Conservation (phyloP, 2,888 invertebrate species). For the Enchytraeus crypticus region DNA sequence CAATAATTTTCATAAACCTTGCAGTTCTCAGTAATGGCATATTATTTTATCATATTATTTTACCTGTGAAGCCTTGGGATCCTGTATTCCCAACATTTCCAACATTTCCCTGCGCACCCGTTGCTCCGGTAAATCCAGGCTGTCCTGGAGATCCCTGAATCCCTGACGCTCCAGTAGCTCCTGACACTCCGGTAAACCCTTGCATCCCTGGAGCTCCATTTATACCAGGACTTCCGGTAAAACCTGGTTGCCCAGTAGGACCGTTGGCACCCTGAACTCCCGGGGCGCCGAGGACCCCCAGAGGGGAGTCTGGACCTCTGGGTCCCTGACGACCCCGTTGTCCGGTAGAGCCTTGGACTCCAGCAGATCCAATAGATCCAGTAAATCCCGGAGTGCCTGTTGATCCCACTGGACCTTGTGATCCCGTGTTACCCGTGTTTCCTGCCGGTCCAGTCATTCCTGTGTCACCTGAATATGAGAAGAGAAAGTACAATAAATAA, state of each 20-base stretch:
- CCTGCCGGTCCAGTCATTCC: conserved; percentile 9
- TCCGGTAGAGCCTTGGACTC: not conserved
- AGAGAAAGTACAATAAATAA: too few relatives aligned
- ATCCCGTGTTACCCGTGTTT: conserved; percentile 4
- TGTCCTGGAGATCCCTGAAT: not conserved
- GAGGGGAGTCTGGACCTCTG: not conserved
- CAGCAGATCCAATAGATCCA: not conserved
- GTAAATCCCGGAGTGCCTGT: conserved; percentile 8
- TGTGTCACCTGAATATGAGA: not conserved
- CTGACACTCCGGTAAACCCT: not conserved
- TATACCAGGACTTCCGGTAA: not conserved
- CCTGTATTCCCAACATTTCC: too few relatives aligned
- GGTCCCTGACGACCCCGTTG: not conserved
- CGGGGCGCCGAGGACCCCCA: conserved; percentile 1
- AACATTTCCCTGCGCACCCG: too few relatives aligned
- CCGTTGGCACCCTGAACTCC: not conserved
- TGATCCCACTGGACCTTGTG: conserved; percentile 12
- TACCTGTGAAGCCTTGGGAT: too few relatives aligned
- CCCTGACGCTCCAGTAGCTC: not conserved
- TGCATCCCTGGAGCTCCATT: not conserved
- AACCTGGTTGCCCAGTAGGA: not conserved
- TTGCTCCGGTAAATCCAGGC: not conserved
- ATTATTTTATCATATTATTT: too few relatives aligned
- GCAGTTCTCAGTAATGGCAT: too few relatives aligned
- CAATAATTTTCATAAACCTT: too few relatives aligned